These are phyloP conservation scores for Pammene aurita DNA, from an alignment of 2,888 invertebrate genomes.

Conservation along the genomic window DNA sequence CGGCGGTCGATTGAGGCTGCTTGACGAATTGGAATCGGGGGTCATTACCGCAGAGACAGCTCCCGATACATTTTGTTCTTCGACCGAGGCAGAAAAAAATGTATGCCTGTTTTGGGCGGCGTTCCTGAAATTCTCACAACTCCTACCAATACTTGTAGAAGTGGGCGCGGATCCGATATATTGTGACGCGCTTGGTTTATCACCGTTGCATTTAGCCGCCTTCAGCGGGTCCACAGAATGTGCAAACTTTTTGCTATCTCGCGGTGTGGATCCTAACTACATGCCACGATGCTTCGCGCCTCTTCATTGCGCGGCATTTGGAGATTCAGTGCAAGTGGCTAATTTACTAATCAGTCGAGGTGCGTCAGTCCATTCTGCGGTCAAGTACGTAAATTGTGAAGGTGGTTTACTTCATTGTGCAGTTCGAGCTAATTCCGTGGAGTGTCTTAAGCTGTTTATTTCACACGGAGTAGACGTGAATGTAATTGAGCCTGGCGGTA, in stretches of 20 bases:
- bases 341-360: constrained; percentile 89
- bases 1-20: constrained; percentile 86
- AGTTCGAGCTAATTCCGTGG: constrained; percentile 91
- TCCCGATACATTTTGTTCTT: constrained; percentile 77
- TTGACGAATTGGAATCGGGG: constrained; percentile 89
- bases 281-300: constrained; percentile 90
- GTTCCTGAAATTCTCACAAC: constrained; percentile 87
- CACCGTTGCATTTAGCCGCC: constrained; percentile 89
- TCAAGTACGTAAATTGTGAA: constrained; percentile 86
- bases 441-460: constrained; percentile 90
- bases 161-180: constrained; percentile 88
- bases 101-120: constrained; percentile 89
- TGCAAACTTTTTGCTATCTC: constrained; percentile 86
- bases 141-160: constrained; percentile 85
- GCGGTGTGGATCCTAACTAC: constrained; percentile 87
- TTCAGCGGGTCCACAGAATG: constrained; percentile 90
- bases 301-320: constrained; percentile 95
- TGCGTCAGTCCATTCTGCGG: constrained; percentile 87
- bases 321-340: constrained; percentile 91
- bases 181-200: constrained; percentile 88
- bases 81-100: constrained; percentile 87
- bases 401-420: constrained; percentile 93
- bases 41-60: constrained; percentile 84
- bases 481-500: constrained; percentile 88
- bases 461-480: constrained; percentile 90